Conservation (phyloP, 2,888 invertebrate species). For the Epirrita christyi region DNA sequence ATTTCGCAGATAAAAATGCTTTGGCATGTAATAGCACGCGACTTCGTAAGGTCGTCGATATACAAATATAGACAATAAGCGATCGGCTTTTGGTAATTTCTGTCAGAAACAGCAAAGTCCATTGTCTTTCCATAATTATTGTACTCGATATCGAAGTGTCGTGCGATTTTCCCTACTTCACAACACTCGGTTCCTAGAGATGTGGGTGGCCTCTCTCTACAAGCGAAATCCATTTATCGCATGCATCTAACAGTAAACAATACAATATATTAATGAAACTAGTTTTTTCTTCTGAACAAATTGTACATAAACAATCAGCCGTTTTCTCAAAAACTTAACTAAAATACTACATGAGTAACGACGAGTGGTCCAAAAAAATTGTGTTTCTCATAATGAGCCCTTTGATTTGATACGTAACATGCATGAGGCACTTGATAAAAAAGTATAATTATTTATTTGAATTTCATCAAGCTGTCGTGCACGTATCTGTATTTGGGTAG, state of each 20-base stretch:
- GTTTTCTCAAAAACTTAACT: neutral
- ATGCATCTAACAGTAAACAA: too few relatives aligned
- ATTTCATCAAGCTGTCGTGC: too few relatives aligned
- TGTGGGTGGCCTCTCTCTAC: conserved; percentile 13
- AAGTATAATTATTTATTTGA: too few relatives aligned
- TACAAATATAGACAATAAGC: too few relatives aligned
- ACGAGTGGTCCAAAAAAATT: too few relatives aligned
- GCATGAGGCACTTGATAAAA: too few relatives aligned
- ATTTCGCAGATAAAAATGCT: conserved; percentile 27
- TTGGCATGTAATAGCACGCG: conserved; percentile 26
- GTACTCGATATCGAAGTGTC: conserved; percentile 10
- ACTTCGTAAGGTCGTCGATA: conserved; percentile 8
- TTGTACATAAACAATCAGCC: neutral
- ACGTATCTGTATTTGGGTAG: too few relatives aligned
- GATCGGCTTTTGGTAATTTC: too few relatives aligned
- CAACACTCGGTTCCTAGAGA: neutral
- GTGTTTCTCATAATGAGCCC: too few relatives aligned
- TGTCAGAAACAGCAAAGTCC: too few relatives aligned
- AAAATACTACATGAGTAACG: neutral
- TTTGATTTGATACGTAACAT: too few relatives aligned
- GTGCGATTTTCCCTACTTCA: conserved; percentile 8
- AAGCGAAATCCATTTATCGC: conserved; percentile 23
- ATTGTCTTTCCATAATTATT: conserved; percentile 20
- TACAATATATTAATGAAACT: too few relatives aligned
- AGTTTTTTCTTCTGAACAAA: neutral